Percentiles rank a stretch among this genome's conserved stretches.
phyloP scores from a whole-genome alignment of 2,113 vertebrate genomes.

The Tragelaphus buxtoni region DNA sequence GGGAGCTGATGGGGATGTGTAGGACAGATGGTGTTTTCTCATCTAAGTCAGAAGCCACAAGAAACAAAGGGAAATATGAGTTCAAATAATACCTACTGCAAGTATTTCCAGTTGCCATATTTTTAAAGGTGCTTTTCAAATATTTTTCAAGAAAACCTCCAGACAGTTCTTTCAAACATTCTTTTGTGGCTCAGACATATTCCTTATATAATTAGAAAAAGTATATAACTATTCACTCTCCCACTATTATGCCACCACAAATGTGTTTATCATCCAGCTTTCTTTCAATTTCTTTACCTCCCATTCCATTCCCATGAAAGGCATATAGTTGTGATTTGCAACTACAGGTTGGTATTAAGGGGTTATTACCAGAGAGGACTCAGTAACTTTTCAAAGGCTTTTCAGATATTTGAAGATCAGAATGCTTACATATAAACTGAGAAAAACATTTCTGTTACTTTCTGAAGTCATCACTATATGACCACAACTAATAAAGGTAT shows the following conservation, averaged over 20 bases:
- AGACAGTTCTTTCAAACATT: not conserved
- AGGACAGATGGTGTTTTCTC: not conserved
- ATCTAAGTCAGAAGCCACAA: not conserved
- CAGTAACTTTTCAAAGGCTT: constrained; percentile 16
- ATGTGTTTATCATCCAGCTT: not conserved
- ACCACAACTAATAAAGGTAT: not conserved
- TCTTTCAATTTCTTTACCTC: not conserved
- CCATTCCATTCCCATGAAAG: not conserved
- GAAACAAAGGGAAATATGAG: not conserved
- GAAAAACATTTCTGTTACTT: not conserved
- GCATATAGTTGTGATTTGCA: constrained; percentile 54
- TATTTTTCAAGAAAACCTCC: not conserved
- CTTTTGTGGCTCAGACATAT: not conserved
- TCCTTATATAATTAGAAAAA: not conserved
- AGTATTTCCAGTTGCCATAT: not conserved
- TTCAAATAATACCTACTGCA: not conserved
- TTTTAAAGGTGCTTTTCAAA: not conserved
- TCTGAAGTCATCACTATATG: constrained; percentile 3
- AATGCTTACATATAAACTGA: not conserved
- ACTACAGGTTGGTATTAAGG: constrained; percentile 45
- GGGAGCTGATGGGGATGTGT: accelerated
- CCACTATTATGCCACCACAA: constrained; percentile 27
- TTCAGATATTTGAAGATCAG: constrained; percentile 33
- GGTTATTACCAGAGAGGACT: constrained; percentile 58
- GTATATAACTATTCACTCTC: not conserved